A percentile compares a stretch with the other conserved stretches of the same genome.
phyloP scores from a whole-genome alignment of 2,888 invertebrate species.

The Boloria selene region DNA sequence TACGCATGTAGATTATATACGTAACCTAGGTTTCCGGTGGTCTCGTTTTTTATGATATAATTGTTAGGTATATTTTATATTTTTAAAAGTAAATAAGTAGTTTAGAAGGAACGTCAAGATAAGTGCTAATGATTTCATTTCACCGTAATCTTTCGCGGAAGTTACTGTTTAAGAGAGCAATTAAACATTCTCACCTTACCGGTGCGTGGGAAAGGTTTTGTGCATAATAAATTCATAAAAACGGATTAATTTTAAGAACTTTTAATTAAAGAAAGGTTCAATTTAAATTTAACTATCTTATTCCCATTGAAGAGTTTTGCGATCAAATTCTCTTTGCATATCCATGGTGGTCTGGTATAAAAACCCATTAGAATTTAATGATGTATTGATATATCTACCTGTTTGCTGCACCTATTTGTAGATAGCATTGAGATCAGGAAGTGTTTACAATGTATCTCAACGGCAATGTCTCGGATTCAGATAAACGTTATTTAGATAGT shows the following conservation, averaged over 20 bases:
- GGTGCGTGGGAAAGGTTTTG: conserved; percentile 59
- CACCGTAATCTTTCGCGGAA: conserved; percentile 64
- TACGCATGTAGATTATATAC: not conserved
- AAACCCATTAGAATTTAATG: conserved; percentile 19
- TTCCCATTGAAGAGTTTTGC: conserved; percentile 1
- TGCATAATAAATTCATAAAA: conserved; percentile 39
- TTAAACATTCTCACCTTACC: conserved; percentile 64
- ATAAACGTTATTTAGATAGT: conserved; percentile 15
- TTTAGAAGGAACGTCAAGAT: conserved; percentile 23
- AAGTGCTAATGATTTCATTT: conserved; percentile 47
- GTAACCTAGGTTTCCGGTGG: conserved; percentile 9
- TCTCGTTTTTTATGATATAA: conserved; percentile 8
- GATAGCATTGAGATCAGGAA: conserved; percentile 7
- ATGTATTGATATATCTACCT: conserved; percentile 8
- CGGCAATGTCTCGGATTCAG: not conserved
- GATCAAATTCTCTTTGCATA: conserved; percentile 7
- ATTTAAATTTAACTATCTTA: conserved; percentile 42
- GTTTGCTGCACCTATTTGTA: not conserved
- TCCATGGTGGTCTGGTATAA: conserved; percentile 14
- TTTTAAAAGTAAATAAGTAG: conserved; percentile 22
- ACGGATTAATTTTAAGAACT: conserved; percentile 35
- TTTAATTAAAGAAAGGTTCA: conserved; percentile 36
- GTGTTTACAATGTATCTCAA: conserved; percentile 3
- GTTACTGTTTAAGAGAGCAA: conserved; percentile 65
- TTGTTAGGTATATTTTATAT: conserved; percentile 15